Percentiles rank a stretch among this genome's conserved stretches.
Evolutionary conservation across 2,797 vertebrate genomes (phyloP).

Genomic region (Sardinella longiceps): DNA sequence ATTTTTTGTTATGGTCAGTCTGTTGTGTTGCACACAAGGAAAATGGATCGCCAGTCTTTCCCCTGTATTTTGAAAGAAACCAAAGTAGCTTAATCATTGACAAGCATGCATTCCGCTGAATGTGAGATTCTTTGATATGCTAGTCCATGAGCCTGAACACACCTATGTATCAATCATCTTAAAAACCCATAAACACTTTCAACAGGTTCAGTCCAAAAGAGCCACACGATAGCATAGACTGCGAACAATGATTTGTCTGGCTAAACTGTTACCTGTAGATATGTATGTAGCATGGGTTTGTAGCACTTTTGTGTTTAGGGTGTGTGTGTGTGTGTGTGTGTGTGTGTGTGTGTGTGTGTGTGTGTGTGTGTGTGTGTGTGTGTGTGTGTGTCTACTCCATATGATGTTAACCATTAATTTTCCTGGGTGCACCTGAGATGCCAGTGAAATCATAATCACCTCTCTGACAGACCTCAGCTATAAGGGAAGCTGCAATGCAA

Average conservation of each 20-base stretch:
- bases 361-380: background rate
- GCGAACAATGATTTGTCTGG: slow-evolving; percentile 28
- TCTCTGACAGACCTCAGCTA: background rate
- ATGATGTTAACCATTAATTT: slow-evolving; percentile 76
- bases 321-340: slow-evolving; percentile 53
- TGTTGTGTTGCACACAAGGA: slow-evolving; percentile 13
- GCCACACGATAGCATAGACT: slow-evolving; percentile 53
- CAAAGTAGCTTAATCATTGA: slow-evolving; percentile 54
- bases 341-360: slow-evolving; percentile 33
- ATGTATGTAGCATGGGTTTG: slow-evolving; percentile 7
- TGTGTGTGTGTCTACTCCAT: background rate
- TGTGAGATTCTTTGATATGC: slow-evolving; percentile 33
- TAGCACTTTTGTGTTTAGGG: slow-evolving; percentile 41
- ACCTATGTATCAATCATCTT: slow-evolving; percentile 67
- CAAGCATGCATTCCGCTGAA: slow-evolving; percentile 34
- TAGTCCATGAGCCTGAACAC: slow-evolving; percentile 48
- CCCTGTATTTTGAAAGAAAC: slow-evolving; percentile 37
- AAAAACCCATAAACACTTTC: slow-evolving; percentile 63
- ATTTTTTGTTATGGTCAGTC: background rate
- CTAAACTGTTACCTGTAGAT: slow-evolving; percentile 8
- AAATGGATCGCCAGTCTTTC: background rate
- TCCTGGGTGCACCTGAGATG: slow-evolving; percentile 65
- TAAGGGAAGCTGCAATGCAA: background rate
- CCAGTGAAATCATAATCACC: slow-evolving; percentile 65
- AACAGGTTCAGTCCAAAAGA: slow-evolving; percentile 60